These are phyloP conservation scores for Schizaphis graminum DNA, from an alignment of 2,888 invertebrate species.

Conservation along the genomic window DNA sequence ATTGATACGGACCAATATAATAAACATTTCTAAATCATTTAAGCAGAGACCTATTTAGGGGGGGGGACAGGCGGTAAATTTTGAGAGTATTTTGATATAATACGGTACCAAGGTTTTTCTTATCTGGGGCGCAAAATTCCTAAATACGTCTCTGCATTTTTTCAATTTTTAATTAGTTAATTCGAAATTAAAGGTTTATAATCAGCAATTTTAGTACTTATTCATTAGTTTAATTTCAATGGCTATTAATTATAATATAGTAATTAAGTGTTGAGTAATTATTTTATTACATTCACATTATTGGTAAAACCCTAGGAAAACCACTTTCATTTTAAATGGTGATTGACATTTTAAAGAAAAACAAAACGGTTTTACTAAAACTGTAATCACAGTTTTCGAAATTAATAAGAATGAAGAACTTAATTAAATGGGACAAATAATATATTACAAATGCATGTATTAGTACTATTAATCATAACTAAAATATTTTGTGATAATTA, in stretches of 20 bases:
- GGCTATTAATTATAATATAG: neutral
- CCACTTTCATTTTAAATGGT: neutral
- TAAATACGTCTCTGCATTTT: neutral
- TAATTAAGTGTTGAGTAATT: neutral
- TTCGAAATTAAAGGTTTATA: neutral
- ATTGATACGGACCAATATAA: neutral
- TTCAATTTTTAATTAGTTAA: neutral
- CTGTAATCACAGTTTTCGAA: neutral
- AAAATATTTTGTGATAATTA: neutral
- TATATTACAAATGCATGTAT: neutral
- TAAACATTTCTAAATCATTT: neutral
- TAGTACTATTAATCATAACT: neutral
- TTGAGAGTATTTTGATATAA: no score
- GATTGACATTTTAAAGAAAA: neutral
- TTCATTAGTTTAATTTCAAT: neutral
- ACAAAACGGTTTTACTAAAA: neutral
- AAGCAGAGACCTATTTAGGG: no score
- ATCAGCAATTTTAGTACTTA: neutral
- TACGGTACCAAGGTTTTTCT: no score
- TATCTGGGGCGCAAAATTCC: neutral
- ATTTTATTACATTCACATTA: neutral
- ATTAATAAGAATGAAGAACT: neutral
- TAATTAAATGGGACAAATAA: neutral
- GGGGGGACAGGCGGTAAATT: no score
- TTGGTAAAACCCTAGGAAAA: neutral